phyloP scores from a whole-genome alignment of 2,797 vertebrate species.

The Monodelphis domestica region DNA sequence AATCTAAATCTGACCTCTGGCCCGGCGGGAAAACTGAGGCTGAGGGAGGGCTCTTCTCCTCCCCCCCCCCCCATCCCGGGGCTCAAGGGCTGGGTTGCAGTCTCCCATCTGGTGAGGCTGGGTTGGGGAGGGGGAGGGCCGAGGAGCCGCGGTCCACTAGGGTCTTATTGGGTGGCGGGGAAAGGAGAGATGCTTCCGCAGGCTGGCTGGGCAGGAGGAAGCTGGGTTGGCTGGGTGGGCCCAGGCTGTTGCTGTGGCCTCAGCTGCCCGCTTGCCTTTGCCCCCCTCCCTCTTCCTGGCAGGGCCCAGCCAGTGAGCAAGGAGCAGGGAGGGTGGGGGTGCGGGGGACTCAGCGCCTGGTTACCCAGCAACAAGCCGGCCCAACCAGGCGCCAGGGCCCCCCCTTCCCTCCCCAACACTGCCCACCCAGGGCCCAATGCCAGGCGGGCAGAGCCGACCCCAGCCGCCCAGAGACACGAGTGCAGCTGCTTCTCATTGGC shows the following conservation, averaged over 20 bases:
- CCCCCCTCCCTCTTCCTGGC: slow-evolving; percentile 68
- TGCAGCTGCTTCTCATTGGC: background rate
- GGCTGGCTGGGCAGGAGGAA: background rate
- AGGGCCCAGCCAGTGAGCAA: slow-evolving; percentile 73
- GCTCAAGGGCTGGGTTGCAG: background rate
- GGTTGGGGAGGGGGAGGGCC: background rate
- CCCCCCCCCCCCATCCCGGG: background rate
- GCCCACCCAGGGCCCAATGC: slow-evolving; percentile 6
- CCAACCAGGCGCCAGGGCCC: background rate
- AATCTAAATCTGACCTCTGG: background rate
- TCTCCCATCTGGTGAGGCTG: background rate
- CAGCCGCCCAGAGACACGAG: slow-evolving; percentile 3
- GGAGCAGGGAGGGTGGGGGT: background rate
- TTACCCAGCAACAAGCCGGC: background rate
- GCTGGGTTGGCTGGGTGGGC: slow-evolving; percentile 58
- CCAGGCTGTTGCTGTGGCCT: slow-evolving; percentile 81
- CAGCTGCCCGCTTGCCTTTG: slow-evolving; percentile 75
- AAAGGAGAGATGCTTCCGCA: background rate
- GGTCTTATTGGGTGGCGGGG: background rate
- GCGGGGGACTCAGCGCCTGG: slow-evolving; percentile 14
- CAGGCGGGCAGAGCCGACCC: background rate
- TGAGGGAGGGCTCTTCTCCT: background rate
- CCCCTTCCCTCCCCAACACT: background rate
- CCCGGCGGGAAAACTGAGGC: background rate
- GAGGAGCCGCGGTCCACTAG: background rate